A percentile compares a stretch with the other conserved stretches of the same genome.
These are phyloP conservation scores for Erebia palarica DNA, from an alignment of 2,888 invertebrate species.

Conservation along the genomic window DNA sequence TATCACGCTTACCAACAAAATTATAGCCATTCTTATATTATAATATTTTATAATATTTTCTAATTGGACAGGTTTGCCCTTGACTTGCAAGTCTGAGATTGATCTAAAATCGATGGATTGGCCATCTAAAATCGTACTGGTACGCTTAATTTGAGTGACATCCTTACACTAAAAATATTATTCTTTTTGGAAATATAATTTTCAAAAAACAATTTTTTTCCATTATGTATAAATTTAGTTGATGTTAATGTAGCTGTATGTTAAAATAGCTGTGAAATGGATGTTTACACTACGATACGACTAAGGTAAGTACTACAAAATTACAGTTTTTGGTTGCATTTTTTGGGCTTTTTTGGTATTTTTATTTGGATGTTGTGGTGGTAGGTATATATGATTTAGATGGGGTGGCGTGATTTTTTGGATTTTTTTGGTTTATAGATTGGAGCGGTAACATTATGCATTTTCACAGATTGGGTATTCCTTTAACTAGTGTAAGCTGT, in stretches of 20 bases:
- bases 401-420: slow-evolving; percentile 13
- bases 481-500: too few species aligned
- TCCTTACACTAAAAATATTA: not conserved
- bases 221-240: not conserved
- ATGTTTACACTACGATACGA: not conserved
- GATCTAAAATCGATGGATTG: not conserved
- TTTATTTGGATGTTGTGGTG: not conserved
- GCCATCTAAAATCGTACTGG: not conserved
- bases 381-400: slow-evolving; percentile 8
- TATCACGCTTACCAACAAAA: slow-evolving; percentile 5
- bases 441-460: not conserved
- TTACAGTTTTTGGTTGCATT: not conserved
- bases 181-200: not conserved
- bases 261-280: not conserved
- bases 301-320: not conserved
- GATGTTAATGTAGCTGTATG: too few species aligned
- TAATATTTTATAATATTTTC: too few species aligned
- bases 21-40: not conserved
- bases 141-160: not conserved
- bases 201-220: not conserved
- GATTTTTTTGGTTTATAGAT: not conserved
- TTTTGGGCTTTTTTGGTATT: not conserved
- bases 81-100: not conserved
- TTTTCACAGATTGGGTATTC: not conserved
- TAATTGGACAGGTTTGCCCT: not conserved